Conservation (phyloP, 2,113 vertebrate genomes). For the Strigops habroptila region DNA sequence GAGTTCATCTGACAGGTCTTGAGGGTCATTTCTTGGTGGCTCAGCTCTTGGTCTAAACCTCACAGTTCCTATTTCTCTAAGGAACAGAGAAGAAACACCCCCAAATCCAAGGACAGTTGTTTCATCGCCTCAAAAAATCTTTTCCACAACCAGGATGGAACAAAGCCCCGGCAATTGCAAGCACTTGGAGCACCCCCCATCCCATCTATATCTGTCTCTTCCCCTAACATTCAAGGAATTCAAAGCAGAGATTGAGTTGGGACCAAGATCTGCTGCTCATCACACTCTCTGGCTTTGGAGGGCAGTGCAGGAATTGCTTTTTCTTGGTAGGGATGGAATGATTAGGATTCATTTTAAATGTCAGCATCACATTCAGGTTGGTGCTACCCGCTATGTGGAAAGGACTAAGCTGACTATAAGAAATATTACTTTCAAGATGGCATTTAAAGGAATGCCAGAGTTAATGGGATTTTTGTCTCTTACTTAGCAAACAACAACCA, state of each 20-base stretch:
- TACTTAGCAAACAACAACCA: background rate
- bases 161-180: background rate
- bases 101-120: background rate
- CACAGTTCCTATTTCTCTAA: background rate
- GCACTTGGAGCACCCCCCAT: background rate
- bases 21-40: background rate
- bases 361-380: background rate
- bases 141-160: background rate
- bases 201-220: background rate
- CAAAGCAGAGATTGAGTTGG: background rate
- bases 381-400: background rate
- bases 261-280: background rate
- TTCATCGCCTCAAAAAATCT: background rate
- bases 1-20: background rate
- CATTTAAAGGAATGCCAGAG: constrained; percentile 18
- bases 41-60: background rate
- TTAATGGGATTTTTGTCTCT: background rate
- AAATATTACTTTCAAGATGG: background rate
- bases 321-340: background rate
- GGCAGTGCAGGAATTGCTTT: background rate
- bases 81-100: background rate
- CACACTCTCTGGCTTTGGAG: background rate
- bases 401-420: background rate
- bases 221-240: rapidly evolving
- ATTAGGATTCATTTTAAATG: background rate